These are phyloP conservation scores for Protaetia brevitarsis DNA, from an alignment of 1,140 invertebrate genomes.

Conservation along the genomic window DNA sequence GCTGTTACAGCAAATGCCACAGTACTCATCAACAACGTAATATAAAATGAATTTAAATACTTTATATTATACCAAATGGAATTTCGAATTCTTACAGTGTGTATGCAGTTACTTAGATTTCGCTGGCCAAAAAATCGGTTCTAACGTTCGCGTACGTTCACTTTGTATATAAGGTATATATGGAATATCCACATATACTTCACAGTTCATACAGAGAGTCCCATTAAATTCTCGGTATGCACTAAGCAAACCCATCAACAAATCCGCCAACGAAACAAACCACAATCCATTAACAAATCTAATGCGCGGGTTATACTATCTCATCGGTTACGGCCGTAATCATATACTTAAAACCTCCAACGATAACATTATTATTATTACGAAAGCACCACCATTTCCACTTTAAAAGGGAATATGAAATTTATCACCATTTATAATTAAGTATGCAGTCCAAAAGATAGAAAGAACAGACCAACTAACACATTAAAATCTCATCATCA, in stretches of 20 bases:
- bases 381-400: neutral
- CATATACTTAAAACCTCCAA: neutral
- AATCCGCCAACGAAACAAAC: neutral
- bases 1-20: no score
- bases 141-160: no score
- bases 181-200: no score
- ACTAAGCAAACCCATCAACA: neutral
- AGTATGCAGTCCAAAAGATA: neutral
- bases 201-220: no score
- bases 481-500: constrained; percentile 16
- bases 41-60: no score
- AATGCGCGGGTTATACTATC: no score
- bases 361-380: constrained; percentile 8
- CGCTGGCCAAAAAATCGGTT: no score
- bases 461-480: neutral
- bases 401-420: constrained; percentile 14
- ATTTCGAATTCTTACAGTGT: no score
- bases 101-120: no score
- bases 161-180: no score
- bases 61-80: no score
- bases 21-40: no score
- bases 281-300: constrained; percentile 8
- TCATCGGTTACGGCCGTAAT: constrained; percentile 11
- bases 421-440: constrained; percentile 8
- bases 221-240: neutral